Conservation (phyloP, 2,797 vertebrate species). For the Amphiprion clarkii region DNA sequence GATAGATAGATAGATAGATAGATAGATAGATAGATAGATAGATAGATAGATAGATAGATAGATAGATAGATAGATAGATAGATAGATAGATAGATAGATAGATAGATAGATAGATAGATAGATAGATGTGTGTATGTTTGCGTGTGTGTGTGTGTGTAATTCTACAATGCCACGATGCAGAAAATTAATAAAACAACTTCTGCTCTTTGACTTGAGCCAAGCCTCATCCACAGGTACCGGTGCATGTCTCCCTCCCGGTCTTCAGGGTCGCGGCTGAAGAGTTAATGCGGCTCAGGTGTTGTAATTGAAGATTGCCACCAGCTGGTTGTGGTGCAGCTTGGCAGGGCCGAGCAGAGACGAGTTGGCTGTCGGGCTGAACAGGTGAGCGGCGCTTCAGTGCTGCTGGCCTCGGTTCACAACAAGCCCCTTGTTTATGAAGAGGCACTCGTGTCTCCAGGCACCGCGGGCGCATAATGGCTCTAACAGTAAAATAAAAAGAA, state of each 20-base stretch:
- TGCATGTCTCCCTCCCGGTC: conserved; percentile 55
- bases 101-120: too few relatives aligned
- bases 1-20: too few relatives aligned
- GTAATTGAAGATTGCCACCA: conserved; percentile 80
- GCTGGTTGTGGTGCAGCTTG: conserved; percentile 75
- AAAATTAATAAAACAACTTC: conserved; percentile 46
- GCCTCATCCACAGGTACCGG: conserved; percentile 34
- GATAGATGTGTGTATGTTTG: too few relatives aligned
- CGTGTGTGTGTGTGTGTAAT: too few relatives aligned
- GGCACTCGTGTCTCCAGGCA: conserved; percentile 70
- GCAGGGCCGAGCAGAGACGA: conserved; percentile 59
- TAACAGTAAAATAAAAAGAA: conserved; percentile 55
- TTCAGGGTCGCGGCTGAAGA: conserved; percentile 55
- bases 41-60: too few relatives aligned
- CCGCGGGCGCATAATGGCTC: conserved; percentile 54
- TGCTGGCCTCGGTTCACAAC: conserved; percentile 70
- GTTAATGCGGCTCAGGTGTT: conserved; percentile 78
- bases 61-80: too few relatives aligned
- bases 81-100: too few relatives aligned
- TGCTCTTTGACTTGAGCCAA: conserved; percentile 39
- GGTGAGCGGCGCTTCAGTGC: conserved; percentile 70
- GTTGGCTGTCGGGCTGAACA: conserved; percentile 69
- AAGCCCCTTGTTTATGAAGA: conserved; percentile 71
- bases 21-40: too few relatives aligned
- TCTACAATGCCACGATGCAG: too few relatives aligned